A percentile compares a stretch with the other conserved stretches of the same genome.
Evolutionary conservation across 2,888 invertebrate species (phyloP).

Genomic region (Helobdella robusta): DNA sequence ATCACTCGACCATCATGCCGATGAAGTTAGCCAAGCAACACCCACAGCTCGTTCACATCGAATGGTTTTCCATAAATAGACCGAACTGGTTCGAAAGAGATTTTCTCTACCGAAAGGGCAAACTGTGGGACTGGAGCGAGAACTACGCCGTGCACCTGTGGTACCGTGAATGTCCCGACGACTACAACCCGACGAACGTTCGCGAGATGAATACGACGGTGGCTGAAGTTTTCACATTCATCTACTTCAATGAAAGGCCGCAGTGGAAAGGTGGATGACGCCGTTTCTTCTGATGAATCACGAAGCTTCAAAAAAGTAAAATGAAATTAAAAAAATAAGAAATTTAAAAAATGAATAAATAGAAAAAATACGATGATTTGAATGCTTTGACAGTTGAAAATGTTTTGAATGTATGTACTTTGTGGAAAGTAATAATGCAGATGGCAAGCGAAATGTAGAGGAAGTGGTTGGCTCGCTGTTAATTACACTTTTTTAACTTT

Average conservation of each 20-base stretch:
- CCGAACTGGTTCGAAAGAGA: conserved; percentile 34
- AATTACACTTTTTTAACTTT: too few species aligned
- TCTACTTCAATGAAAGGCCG: conserved; percentile 30
- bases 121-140: conserved; percentile 34
- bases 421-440: too few species aligned
- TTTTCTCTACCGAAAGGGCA: conserved; percentile 30
- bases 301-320: neutral
- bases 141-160: conserved; percentile 35
- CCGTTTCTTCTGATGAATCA: neutral
- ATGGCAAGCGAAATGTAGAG: too few species aligned
- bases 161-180: conserved; percentile 30
- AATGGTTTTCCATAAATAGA: conserved; percentile 32
- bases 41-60: conserved; percentile 32
- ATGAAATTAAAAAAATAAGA: neutral
- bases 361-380: too few species aligned
- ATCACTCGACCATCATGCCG: conserved; percentile 31
- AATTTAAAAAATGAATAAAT: conserved; percentile 3
- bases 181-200: conserved; percentile 31
- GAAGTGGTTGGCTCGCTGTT: too few species aligned
- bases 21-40: conserved; percentile 30
- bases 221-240: conserved; percentile 33
- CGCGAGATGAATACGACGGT: conserved; percentile 32
- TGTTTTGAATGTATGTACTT: too few species aligned
- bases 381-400: too few species aligned
- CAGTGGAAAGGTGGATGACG: conserved; percentile 6